phyloP scores from a whole-genome alignment of 2,888 invertebrate genomes.

The Orthosia gothica region DNA sequence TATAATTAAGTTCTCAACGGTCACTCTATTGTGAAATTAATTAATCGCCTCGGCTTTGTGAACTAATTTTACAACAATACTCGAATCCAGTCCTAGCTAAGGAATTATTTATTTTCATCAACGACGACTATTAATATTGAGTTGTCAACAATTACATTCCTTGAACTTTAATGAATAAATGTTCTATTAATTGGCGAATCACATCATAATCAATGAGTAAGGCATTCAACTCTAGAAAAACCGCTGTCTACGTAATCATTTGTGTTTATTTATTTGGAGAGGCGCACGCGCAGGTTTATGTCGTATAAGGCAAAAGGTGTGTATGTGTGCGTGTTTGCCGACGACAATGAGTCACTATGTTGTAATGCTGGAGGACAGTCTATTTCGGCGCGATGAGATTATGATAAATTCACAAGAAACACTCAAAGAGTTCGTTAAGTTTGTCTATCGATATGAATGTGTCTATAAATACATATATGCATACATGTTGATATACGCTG shows the following conservation, averaged over 20 bases:
- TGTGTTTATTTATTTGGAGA: slow-evolving; percentile 85
- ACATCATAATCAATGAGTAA: slow-evolving; percentile 80
- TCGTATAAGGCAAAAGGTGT: slow-evolving; percentile 82
- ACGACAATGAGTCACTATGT: slow-evolving; percentile 87
- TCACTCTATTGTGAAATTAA: slow-evolving; percentile 61
- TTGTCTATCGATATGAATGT: slow-evolving; percentile 52
- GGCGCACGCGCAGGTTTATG: slow-evolving; percentile 74
- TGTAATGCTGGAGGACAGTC: slow-evolving; percentile 87
- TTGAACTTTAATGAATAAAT: slow-evolving; percentile 79
- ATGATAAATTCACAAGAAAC: slow-evolving; percentile 80
- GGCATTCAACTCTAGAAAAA: slow-evolving; percentile 88
- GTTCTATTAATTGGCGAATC: slow-evolving; percentile 80
- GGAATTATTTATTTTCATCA: slow-evolving; percentile 62
- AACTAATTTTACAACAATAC: slow-evolving; percentile 57
- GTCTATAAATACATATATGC: slow-evolving; percentile 19
- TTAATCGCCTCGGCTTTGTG: slow-evolving; percentile 60
- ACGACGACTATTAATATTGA: slow-evolving; percentile 55
- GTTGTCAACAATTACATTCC: slow-evolving; percentile 73
- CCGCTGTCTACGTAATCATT: slow-evolving; percentile 84
- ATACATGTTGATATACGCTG: slow-evolving; percentile 5
- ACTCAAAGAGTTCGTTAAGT: slow-evolving; percentile 63
- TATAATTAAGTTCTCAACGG: slow-evolving; percentile 60
- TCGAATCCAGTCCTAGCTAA: slow-evolving; percentile 36
- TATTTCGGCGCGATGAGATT: slow-evolving; percentile 89
- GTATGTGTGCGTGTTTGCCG: slow-evolving; percentile 80